Percentiles rank a stretch among this genome's conserved stretches.
phyloP scores from a whole-genome alignment of 2,113 vertebrate genomes.

The Spea bombifrons region DNA sequence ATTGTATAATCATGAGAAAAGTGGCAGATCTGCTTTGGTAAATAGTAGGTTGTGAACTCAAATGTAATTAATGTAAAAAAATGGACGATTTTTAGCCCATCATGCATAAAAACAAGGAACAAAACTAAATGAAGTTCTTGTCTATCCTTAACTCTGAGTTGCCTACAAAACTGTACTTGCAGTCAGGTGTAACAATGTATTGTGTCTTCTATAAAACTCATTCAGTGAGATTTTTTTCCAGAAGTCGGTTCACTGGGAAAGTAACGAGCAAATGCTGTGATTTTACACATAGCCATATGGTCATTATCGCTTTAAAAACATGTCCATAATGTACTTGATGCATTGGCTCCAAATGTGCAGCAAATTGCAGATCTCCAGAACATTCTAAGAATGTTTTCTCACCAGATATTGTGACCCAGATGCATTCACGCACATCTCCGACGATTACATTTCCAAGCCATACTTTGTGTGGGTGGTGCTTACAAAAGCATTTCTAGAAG shows the following conservation, averaged over 20 bases:
- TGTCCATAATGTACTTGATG: constrained; percentile 16
- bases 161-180: not conserved
- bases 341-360: constrained; percentile 8
- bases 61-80: too few relatives aligned
- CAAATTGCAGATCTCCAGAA: constrained; percentile 12
- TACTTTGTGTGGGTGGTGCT: constrained; percentile 39
- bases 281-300: constrained; percentile 25
- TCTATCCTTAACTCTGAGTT: too few relatives aligned
- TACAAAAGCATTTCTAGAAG: constrained; percentile 25
- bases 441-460: constrained; percentile 26
- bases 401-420: constrained; percentile 23
- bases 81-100: too few relatives aligned
- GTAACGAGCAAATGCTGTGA: not conserved
- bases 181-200: not conserved
- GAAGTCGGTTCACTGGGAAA: not conserved
- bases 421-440: constrained; percentile 32
- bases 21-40: too few relatives aligned
- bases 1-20: too few relatives aligned
- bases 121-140: too few relatives aligned
- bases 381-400: constrained; percentile 38
- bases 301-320: constrained; percentile 31
- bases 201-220: not conserved
- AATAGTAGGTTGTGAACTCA: too few relatives aligned
- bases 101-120: too few relatives aligned
- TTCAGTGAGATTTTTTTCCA: not conserved